phyloP scores from a whole-genome alignment of 2,113 vertebrate species.

The Sceloporus tristichus region DNA sequence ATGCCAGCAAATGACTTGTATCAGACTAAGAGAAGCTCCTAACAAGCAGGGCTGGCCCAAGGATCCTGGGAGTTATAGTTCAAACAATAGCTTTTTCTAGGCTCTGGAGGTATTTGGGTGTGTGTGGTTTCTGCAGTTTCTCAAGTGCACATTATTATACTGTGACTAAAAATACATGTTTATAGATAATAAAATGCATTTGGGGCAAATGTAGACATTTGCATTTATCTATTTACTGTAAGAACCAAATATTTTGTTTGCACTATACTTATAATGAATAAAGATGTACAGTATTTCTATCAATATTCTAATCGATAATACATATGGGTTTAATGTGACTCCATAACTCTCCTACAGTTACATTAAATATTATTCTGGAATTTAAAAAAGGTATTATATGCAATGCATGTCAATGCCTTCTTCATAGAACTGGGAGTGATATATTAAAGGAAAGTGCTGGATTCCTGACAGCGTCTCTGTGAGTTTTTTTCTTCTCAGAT shows the following conservation, averaged over 20 bases:
- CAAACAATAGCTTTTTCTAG: no score
- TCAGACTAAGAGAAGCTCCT: no score
- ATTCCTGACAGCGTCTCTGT: background rate
- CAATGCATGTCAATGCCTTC: background rate
- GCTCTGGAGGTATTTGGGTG: background rate
- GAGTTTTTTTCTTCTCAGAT: background rate
- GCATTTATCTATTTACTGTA: constrained; percentile 49
- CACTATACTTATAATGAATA: constrained; percentile 59
- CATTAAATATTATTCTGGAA: constrained; percentile 73
- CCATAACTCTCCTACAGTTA: constrained; percentile 63
- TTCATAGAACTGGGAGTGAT: background rate
- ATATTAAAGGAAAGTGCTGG: background rate
- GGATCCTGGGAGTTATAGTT: no score
- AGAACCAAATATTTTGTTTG: constrained; percentile 74
- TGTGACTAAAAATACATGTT: constrained; percentile 42
- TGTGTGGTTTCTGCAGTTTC: background rate
- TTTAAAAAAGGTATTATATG: background rate
- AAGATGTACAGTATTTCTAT: constrained; percentile 71
- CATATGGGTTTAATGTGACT: constrained; percentile 64
- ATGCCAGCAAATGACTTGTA: no score
- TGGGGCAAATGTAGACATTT: constrained; percentile 28
- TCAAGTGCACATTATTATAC: constrained; percentile 9
- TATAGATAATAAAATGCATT: background rate
- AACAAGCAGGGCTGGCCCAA: no score
- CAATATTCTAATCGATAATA: constrained; percentile 63